phyloP scores from a whole-genome alignment of 1,140 invertebrate species.

The Magallana gigas region DNA sequence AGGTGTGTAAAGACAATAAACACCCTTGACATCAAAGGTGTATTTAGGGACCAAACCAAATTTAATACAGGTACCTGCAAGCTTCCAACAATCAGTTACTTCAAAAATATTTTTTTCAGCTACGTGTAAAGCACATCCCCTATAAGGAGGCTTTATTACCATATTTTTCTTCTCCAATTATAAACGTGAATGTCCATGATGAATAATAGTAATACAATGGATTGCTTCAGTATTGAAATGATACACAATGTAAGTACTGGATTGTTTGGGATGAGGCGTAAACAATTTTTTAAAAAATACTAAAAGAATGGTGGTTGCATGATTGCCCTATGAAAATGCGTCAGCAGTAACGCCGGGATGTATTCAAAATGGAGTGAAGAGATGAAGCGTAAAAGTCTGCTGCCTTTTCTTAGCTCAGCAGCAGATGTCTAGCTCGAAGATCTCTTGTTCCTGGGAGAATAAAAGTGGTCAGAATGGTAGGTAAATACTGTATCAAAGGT shows the following conservation, averaged over 20 bases:
- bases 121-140: no score
- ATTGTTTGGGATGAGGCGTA: not conserved
- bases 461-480: not conserved
- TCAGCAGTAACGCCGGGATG: not conserved
- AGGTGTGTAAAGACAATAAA: not conserved
- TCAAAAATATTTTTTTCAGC: no score
- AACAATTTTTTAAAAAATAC: not conserved
- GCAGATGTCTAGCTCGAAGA: not conserved
- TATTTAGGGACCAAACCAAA: slow-evolving; percentile 13
- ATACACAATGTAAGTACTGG: not conserved
- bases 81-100: not conserved
- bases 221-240: not conserved
- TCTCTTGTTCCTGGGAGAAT: not conserved
- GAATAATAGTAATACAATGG: not conserved
- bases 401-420: not conserved
- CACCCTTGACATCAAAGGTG: not conserved
- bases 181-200: slow-evolving; percentile 15
- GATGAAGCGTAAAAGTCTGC: not conserved
- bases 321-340: not conserved
- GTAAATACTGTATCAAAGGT: slow-evolving; percentile 11
- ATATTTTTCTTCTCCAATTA: slow-evolving; percentile 8
- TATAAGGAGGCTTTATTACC: no score
- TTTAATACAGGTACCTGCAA: not conserved
- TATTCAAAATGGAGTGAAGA: not conserved
- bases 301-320: not conserved